Percentiles rank a stretch among this genome's conserved stretches.
Conservation (phyloP, 37 sponge, comb jelly and placozoan species). For the Crambe crambe region DNA sequence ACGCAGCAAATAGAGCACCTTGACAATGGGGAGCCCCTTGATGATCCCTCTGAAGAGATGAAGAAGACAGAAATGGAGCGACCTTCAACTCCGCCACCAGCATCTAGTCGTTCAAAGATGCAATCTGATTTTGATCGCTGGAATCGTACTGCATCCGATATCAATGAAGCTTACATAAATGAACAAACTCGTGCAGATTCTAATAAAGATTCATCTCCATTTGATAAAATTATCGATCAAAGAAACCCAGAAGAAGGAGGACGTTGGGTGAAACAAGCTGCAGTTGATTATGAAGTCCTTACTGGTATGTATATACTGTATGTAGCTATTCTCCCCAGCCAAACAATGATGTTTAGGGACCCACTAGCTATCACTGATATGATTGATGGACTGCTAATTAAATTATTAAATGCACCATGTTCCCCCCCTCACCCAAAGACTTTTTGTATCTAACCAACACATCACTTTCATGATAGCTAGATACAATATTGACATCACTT, state of each 20-base stretch:
- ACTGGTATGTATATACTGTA: too few relatives aligned
- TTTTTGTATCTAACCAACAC: too few relatives aligned
- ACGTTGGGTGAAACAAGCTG: constrained; percentile 56
- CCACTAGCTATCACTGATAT: too few relatives aligned
- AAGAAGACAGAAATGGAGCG: too few relatives aligned
- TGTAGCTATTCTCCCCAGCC: too few relatives aligned
- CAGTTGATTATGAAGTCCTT: constrained; percentile 21
- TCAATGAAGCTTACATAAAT: not conserved
- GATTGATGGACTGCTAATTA: too few relatives aligned
- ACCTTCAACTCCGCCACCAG: not conserved
- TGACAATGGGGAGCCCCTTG: constrained; percentile 8
- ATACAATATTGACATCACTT: too few relatives aligned
- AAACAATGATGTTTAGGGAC: too few relatives aligned
- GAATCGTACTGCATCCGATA: not conserved
- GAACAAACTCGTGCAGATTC: not conserved
- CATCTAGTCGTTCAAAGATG: not conserved
- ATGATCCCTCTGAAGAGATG: constrained; percentile 17
- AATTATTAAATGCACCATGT: too few relatives aligned
- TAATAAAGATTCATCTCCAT: not conserved
- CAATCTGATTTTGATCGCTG: not conserved
- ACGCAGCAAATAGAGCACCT: constrained; percentile 24
- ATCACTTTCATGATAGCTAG: too few relatives aligned
- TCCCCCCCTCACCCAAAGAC: too few relatives aligned
- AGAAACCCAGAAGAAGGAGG: constrained; percentile 13
- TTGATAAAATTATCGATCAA: not conserved